phyloP scores from a whole-genome alignment of 1,140 invertebrate species.

The Pseudomyrmex dendroicus region DNA sequence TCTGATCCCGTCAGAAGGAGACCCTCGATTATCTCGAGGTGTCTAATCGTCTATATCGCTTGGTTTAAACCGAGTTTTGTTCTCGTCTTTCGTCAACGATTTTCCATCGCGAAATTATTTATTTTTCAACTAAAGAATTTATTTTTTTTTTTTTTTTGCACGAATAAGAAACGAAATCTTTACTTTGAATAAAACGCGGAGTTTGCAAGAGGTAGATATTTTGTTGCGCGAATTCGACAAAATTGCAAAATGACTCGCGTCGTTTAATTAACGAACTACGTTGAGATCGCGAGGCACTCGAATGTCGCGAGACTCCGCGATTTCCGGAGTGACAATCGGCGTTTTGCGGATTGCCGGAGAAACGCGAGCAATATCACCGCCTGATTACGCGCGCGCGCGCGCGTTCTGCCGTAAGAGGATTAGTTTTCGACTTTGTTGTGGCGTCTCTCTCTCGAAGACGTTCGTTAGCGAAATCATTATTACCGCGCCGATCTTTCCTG shows the following conservation, averaged over 20 bases:
- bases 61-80: constrained; percentile 33
- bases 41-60: constrained; percentile 63
- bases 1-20: constrained; percentile 60
- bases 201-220: background rate
- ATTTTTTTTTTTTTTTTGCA: background rate
- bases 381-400: constrained; percentile 59
- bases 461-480: constrained; percentile 82
- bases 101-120: background rate
- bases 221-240: background rate
- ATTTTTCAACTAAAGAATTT: background rate
- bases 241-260: constrained; percentile 17
- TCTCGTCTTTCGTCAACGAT: background rate
- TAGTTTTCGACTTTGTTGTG: constrained; percentile 82
- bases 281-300: constrained; percentile 43
- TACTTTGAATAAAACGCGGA: no score
- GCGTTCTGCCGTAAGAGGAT: constrained; percentile 75
- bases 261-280: constrained; percentile 69
- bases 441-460: constrained; percentile 77
- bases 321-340: constrained; percentile 51
- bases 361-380: constrained; percentile 59
- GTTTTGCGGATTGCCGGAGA: constrained; percentile 57
- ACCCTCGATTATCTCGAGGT: constrained; percentile 68
- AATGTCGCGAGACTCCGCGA: constrained; percentile 35
- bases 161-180: background rate
- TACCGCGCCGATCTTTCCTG: constrained; percentile 58